Evolutionary conservation across 2,888 invertebrate species (phyloP).

Genomic region (Metopia argyrocephala): DNA sequence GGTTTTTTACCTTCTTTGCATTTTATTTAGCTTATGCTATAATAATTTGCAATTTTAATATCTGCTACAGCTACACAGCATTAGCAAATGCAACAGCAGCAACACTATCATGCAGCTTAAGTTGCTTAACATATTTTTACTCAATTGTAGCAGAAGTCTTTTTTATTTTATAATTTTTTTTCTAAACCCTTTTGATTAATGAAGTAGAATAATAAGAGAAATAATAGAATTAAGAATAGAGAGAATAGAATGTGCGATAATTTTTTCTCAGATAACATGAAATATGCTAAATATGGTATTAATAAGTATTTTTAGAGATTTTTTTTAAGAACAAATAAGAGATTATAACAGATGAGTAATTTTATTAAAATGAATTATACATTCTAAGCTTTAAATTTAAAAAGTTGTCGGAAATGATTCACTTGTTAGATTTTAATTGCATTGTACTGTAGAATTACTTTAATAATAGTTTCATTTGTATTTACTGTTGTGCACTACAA

Average conservation of each 20-base stretch:
- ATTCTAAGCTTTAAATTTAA: too few species aligned
- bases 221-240: constrained; percentile 14
- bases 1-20: neutral
- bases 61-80: neutral
- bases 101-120: constrained; percentile 12
- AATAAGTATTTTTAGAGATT: constrained; percentile 12
- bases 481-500: too few species aligned
- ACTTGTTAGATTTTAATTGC: too few species aligned
- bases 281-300: neutral
- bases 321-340: too few species aligned
- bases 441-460: too few species aligned
- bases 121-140: constrained; percentile 42
- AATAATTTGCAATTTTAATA: constrained; percentile 56
- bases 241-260: constrained; percentile 8
- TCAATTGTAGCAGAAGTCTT: constrained; percentile 32
- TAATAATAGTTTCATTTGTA: too few species aligned
- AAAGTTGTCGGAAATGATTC: too few species aligned
- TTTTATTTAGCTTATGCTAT: constrained; percentile 37
- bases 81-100: neutral
- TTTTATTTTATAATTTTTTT: neutral
- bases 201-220: constrained; percentile 37
- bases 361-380: too few species aligned
- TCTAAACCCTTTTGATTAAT: constrained; percentile 46
- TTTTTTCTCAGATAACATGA: too few species aligned
- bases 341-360: too few species aligned